Conservation (phyloP, 2,113 vertebrate species). For the Setophaga petechia region DNA sequence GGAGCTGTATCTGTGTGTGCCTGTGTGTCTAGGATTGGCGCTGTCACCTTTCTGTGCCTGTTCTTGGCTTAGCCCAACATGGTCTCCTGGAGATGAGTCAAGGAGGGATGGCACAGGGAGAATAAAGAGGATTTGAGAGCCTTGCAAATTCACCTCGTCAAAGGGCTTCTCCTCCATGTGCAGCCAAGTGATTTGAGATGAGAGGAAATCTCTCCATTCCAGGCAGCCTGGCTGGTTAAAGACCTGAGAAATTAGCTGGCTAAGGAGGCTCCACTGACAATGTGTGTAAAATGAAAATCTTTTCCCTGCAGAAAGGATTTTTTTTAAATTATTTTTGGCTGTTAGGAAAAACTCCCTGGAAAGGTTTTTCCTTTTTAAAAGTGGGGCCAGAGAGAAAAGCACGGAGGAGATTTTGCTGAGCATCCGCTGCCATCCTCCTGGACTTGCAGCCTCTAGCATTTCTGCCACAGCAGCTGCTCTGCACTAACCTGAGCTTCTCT, state of each 20-base stretch:
- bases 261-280: slow-evolving; percentile 25
- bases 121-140: slow-evolving; percentile 35
- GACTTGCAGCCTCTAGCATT: not conserved
- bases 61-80: not conserved
- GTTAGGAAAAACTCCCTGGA: not conserved
- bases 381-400: not conserved
- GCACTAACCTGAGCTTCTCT: not conserved
- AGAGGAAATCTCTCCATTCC: slow-evolving; percentile 41
- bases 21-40: not conserved
- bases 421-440: not conserved
- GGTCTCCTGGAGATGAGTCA: not conserved
- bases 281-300: slow-evolving; percentile 23
- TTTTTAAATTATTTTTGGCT: not conserved
- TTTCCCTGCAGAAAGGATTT: not conserved
- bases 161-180: slow-evolving; percentile 22
- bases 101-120: not conserved
- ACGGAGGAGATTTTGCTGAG: not conserved
- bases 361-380: not conserved
- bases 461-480: not conserved
- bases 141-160: slow-evolving; percentile 10
- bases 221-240: slow-evolving; percentile 20
- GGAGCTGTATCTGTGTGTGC: not conserved
- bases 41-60: not conserved
- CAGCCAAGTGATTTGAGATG: slow-evolving; percentile 8
- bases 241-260: slow-evolving; percentile 46